Base-by-base conservation (phyloP, 2,888 invertebrate species). In the Coleophora deauratella region DNA sequence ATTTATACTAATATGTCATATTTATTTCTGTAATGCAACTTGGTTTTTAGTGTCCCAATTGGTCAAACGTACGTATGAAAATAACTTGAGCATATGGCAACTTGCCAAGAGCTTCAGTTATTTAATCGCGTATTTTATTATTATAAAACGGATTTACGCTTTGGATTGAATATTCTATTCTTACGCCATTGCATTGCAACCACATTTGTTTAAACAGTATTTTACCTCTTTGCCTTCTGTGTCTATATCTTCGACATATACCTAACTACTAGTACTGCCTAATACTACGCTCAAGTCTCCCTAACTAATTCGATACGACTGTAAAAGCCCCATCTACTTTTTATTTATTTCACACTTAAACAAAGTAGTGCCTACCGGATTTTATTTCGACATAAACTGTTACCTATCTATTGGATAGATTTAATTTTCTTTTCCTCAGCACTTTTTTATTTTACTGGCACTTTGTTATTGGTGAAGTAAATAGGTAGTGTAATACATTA, bases 381-480 rank as follows among this genome's bases (percentile, higher is more conserved):
- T 74, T 77, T 74, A 75, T 73, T 67, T 52, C 58, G 59, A 63
- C 71, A 61, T 78, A 69, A 76, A 73, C 62, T 58, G 49, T 54
- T 63, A 63, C 66, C 65, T 71, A 63, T 67, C 65, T 71, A 71
- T 73, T 59, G 60, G 60, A 66, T 62, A 66, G 61, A 72, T 73
- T 75, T 74, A 72, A 75, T 73, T 75, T 66, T 64, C 65, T 60
- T 67, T 62, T 66, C 65, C 71, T 74, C 76, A 72, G 75, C 76
- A 66, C 70, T 73, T 78, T n/a, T 74, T 73, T 73, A 75, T 76
- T 77, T 77, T 77, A 75, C 68, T 66, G 55, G n/a, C 44, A 6
- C 21, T 21, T 4, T 21, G 6, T 21, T 21, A 21, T 4, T 21
- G 21, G 21, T 21, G 3, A 4, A 21, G 3, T 21, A 21, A 21